phyloP scores from a whole-genome alignment of 2,113 vertebrate species.

The Pachycephala philippinensis region DNA sequence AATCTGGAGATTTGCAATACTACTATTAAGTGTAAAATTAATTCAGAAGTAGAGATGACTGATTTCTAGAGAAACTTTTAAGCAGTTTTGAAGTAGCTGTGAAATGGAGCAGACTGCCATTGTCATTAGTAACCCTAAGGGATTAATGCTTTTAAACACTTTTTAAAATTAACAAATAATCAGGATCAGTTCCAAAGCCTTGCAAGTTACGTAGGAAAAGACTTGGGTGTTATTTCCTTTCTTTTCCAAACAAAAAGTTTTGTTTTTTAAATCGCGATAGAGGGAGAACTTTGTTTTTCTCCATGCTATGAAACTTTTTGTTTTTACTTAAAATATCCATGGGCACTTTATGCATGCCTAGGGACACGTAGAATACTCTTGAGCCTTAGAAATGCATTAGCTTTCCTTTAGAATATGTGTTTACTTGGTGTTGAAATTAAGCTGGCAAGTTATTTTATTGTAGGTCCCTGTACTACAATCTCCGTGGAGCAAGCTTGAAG shows the following conservation, averaged over 20 bases:
- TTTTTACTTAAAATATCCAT: not conserved
- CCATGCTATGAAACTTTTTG: not conserved
- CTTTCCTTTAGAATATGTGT: not conserved
- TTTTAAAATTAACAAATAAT: not conserved
- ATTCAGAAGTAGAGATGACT: not conserved
- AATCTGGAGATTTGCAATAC: not conserved
- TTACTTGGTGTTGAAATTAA: not conserved
- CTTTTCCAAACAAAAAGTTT: not conserved
- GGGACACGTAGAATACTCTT: not conserved
- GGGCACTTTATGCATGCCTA: not conserved
- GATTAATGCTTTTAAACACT: not conserved
- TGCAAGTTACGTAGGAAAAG: not conserved
- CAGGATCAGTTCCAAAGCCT: not conserved
- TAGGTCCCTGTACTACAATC: not conserved
- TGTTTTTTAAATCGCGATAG: not conserved
- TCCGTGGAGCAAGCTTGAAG: not conserved
- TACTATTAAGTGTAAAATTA: not conserved
- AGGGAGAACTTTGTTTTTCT: not conserved
- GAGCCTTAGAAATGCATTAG: not conserved
- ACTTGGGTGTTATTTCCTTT: too few species aligned
- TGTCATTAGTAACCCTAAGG: not conserved
- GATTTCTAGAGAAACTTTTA: not conserved
- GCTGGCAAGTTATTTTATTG: not conserved
- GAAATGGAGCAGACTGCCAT: not conserved
- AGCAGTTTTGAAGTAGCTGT: not conserved